Evolutionary conservation across 2,888 invertebrate genomes (phyloP), one percentile per base, ranked within the genome.

Genomic region (Pachydiplax longipennis): DNA sequence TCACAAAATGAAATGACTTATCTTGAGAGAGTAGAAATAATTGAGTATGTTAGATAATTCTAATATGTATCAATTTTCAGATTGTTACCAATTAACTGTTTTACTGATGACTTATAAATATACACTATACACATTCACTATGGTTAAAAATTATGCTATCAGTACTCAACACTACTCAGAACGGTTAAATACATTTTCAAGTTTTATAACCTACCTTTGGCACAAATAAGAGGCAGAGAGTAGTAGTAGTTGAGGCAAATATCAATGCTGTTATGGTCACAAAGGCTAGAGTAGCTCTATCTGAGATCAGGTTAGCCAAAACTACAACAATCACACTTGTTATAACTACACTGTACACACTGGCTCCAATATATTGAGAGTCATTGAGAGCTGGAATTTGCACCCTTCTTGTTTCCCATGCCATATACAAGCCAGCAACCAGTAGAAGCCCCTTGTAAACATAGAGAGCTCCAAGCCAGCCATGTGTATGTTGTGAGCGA

Each of bases 371-470:
- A 94, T 98, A 98, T 93, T 98, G 97, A 8, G 98, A 98, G 94
- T 99, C 98, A 94, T 98, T 98, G 44, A 99, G 94, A 0, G 97
- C 98, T 22, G 98, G 97, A 92, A 98, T 98, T 94, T 98, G 98
- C 40, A 99, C 98, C 93, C 97, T 97, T 90, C 98, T 96, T 15
- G 98, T 99, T 94, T 98, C 98, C 98, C 98, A 98, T 0, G 98
- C 98, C 98, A 98, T 98, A 94, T 98, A 98, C 5, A 98, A 97
- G 0, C 98, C 98, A 91, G 98, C 98, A 53, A 98, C 95, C 25
- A 98, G 95, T 31, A 98, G 95, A 0, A 98, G 95, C 1, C 98
- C 98, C 94, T 98, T 98, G 95, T 98, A 98, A 13, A 97, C 97
- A 94, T 98, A 98, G 18, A 98, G 95, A 0, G 96, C 97, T 90